Evolutionary conservation across 2,113 vertebrate species (phyloP).

Genomic region (Lethenteron camtschaticum): DNA sequence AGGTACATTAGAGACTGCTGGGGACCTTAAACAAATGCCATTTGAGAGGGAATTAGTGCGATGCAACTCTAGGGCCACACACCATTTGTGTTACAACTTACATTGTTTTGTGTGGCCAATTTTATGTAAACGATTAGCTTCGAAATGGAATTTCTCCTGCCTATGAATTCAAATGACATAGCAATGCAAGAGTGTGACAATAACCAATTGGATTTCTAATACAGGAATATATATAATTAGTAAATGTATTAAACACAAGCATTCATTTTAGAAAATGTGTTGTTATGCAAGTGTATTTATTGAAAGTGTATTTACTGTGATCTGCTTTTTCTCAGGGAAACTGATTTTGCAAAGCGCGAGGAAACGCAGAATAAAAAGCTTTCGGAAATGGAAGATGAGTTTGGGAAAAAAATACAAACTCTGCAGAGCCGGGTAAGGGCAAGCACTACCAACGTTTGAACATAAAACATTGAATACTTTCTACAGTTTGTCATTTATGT

Average conservation of each 20-base stretch:
- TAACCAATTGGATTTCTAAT: constrained; percentile 13
- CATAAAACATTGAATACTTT: no score
- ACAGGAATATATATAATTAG: not conserved
- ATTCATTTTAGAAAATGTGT: no score
- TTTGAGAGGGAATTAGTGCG: no score
- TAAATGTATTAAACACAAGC: no score
- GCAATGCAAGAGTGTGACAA: not conserved
- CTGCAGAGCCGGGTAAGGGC: no score
- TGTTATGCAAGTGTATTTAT: not conserved
- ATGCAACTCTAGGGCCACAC: no score
- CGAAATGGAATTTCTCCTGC: constrained; percentile 19
- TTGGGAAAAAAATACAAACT: no score
- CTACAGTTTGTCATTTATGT: no score
- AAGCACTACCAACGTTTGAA: no score
- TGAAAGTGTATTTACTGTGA: constrained; percentile 14
- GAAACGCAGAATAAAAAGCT: constrained; percentile 69
- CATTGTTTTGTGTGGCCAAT: no score
- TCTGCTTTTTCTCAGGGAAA: constrained; percentile 37
- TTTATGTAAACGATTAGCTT: constrained; percentile 7
- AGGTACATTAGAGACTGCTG: constrained; percentile 9
- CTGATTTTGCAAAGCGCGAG: constrained; percentile 80
- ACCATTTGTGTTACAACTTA: no score
- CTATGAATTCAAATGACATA: constrained; percentile 13
- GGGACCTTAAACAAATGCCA: constrained; percentile 9
- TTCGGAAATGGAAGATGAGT: constrained; percentile 61